Conservation (phyloP, 53 echinoderm and acorn worm genomes). For the Actinopyga echinites region DNA sequence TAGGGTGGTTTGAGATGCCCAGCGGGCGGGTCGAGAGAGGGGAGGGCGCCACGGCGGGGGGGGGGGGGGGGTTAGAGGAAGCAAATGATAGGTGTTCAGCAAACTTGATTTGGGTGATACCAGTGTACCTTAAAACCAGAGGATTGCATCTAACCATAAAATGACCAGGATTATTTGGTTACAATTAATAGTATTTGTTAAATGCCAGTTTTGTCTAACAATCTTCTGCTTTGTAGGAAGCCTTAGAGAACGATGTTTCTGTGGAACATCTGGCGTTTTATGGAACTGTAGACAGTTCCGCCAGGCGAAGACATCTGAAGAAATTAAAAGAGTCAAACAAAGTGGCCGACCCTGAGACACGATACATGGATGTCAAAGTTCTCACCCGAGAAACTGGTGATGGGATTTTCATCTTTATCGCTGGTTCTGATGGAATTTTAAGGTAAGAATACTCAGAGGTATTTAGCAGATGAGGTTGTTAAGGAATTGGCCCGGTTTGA, state of each 20-base stretch:
- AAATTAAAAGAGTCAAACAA: conserved; percentile 48
- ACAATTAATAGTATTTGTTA: too few relatives aligned
- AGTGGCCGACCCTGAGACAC: conserved; percentile 77
- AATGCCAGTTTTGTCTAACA: too few relatives aligned
- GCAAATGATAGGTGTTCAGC: too few relatives aligned
- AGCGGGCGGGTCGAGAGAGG: too few relatives aligned
- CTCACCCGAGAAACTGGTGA: neutral
- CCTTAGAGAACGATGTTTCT: neutral
- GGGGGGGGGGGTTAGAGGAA: too few relatives aligned
- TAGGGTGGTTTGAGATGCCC: too few relatives aligned
- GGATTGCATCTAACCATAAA: too few relatives aligned
- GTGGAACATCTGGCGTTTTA: conserved; percentile 69
- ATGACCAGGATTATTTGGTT: too few relatives aligned
- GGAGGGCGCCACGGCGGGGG: too few relatives aligned
- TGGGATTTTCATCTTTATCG: conserved; percentile 22
- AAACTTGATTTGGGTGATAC: too few relatives aligned
- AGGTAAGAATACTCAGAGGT: conserved; percentile 43
- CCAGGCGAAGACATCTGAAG: conserved; percentile 51
- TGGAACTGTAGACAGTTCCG: conserved; percentile 63
- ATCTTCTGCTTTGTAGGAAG: neutral
- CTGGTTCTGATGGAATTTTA: conserved; percentile 66
- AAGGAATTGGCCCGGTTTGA: neutral
- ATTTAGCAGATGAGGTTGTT: neutral
- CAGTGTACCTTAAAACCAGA: too few relatives aligned
- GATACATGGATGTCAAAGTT: conserved; percentile 70